These are phyloP conservation scores for Neosilurus hyrtlii DNA, from an alignment of 2,797 vertebrate genomes.

Conservation along the genomic window DNA sequence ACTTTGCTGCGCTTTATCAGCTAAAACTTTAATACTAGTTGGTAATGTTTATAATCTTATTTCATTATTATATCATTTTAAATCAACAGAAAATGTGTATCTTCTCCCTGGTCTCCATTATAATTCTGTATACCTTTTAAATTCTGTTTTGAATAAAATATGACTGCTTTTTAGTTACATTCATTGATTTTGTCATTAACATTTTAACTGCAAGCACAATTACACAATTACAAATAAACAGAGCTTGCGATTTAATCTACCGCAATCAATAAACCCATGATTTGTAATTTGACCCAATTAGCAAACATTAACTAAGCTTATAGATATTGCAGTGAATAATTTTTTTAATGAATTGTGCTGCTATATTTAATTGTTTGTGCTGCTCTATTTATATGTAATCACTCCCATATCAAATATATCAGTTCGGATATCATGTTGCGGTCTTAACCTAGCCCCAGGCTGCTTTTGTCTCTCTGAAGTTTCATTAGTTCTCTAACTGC, in stretches of 20 bases:
- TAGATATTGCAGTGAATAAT: not conserved
- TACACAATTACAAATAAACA: not conserved
- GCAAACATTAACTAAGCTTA: not conserved
- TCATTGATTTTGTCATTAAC: conserved; percentile 5
- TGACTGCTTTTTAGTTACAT: not conserved
- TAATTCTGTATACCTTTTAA: not conserved
- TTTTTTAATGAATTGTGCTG: not conserved
- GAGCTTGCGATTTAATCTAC: not conserved
- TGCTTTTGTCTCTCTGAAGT: not conserved
- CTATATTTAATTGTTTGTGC: not conserved
- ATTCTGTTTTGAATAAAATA: not conserved
- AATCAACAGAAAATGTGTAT: not conserved
- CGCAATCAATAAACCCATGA: not conserved
- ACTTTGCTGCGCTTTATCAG: not conserved
- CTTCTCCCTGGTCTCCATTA: not conserved
- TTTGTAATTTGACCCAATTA: not conserved
- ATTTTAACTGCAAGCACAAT: not conserved
- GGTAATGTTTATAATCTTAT: too few relatives aligned
- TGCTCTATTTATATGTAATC: not conserved
- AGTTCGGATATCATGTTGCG: not conserved
- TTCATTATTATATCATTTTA: too few relatives aligned
- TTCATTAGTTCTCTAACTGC: conserved; percentile 15
- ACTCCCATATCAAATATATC: not conserved
- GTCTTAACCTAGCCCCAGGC: conserved; percentile 14
- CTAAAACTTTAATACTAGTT: not conserved